Evolutionary conservation across 2,113 vertebrate species (phyloP), one percentile per base, ranked within the genome.

Genomic region (Danio rerio): DNA sequence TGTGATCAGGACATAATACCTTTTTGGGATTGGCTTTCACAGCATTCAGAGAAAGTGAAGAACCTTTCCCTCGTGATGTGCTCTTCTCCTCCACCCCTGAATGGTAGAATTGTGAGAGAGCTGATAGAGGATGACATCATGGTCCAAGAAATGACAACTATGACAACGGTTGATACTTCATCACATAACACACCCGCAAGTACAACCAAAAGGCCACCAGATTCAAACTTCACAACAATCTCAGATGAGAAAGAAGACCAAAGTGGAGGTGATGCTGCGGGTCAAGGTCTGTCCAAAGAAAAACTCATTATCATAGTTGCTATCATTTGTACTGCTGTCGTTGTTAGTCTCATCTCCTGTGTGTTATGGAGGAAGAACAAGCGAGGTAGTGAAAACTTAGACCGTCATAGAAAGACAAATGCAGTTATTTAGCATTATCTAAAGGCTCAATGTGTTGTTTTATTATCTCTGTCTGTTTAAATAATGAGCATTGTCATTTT

Each of bases 1-100:
- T 99, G 97, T 10, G 95, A 99, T 69, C 16, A 85, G 3, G 88
- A 87, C 53, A 97, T 99, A 73, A 77, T 95, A 66, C 94, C 96
- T 0, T 91, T 99, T 18, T 89, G 84, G 69, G 78, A 91, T 2
- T 99, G 97, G 98, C 90, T 98, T 63, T 47, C 58, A 82, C 9
- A 87, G 66, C 90, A 96, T 81, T 83, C 87, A 52, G 77, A 86
- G 40, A 95, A 95, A 86, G 81, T 94, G 76, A 91, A 87, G 3
- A 92, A 94, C 83, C 86, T 92, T 76, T 90, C 68, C 6, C 83
- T 90, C 5, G 88, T 97, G 0, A 76, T 95, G 12, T 99, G 98
- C 43, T 87, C 86, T 10, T 90, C 86, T 75, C 96, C 96, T 5
- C 78, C 80, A 0, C 12, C 20, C 12, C 83, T 95, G 70, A 86